Evolutionary conservation across 2,113 vertebrate genomes (phyloP).

Genomic region (Gymnorhina tibicen): DNA sequence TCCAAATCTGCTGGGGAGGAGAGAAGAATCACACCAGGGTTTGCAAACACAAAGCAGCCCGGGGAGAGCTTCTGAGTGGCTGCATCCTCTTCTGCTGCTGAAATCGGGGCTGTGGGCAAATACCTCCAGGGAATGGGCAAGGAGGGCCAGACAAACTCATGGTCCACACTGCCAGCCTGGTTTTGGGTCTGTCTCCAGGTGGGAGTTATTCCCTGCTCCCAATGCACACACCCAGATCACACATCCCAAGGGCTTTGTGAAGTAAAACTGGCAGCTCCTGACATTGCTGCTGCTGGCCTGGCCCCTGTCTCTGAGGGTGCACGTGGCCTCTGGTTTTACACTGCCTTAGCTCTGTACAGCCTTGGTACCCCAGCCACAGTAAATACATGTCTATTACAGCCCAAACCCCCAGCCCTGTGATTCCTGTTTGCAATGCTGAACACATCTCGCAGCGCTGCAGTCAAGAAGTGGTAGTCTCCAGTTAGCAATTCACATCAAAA

Average conservation of each 20-base stretch:
- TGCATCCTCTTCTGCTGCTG: background rate
- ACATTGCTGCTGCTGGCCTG: background rate
- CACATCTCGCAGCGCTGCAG: fast-evolving
- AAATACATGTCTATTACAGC: background rate
- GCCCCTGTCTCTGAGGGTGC: background rate
- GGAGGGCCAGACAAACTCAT: background rate
- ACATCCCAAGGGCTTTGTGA: background rate
- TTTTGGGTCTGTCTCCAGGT: too few species aligned
- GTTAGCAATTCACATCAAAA: background rate
- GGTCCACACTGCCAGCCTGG: background rate
- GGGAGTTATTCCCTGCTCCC: too few species aligned
- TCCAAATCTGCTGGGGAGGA: background rate
- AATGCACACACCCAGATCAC: background rate
- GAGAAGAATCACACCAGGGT: background rate
- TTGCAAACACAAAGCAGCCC: background rate
- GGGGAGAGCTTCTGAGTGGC: background rate
- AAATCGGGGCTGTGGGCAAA: background rate
- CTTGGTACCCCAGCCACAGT: background rate
- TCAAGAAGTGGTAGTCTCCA: background rate
- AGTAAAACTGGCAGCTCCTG: background rate
- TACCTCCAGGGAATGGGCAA: background rate
- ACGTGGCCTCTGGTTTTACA: background rate
- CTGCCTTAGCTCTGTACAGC: background rate
- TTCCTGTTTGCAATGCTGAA: background rate
- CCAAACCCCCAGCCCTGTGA: background rate